phyloP scores from a whole-genome alignment of 2,797 vertebrate genomes.

The Cirrhinus molitorella region DNA sequence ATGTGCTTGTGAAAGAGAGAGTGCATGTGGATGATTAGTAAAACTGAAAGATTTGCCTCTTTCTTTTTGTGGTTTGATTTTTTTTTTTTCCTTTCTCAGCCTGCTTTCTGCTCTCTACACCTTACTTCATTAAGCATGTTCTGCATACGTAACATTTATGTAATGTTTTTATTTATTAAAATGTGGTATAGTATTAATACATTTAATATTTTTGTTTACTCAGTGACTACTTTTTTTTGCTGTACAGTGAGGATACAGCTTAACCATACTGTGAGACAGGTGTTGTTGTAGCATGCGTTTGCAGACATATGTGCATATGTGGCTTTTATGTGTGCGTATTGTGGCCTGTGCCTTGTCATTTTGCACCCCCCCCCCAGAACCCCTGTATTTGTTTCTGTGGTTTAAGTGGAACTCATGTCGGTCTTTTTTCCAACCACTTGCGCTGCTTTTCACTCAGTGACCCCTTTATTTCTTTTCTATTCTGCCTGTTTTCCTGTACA shows the following conservation, averaged over 20 bases:
- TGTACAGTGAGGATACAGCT: neutral
- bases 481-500: neutral
- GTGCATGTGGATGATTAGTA: neutral
- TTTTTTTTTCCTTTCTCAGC: neutral
- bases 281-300: neutral
- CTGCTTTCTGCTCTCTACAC: neutral
- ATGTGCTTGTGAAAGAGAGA: neutral
- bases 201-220: neutral
- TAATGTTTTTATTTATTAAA: neutral
- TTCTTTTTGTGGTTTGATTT: neutral
- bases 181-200: neutral
- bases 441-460: neutral
- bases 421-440: neutral
- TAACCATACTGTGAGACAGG: neutral
- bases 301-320: neutral
- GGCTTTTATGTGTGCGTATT: neutral
- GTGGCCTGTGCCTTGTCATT: neutral
- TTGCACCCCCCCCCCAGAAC: neutral
- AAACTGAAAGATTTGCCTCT: neutral
- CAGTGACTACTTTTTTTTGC: neutral
- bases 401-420: neutral
- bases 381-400: conserved; percentile 6
- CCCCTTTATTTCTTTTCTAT: neutral
- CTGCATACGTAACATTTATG: neutral
- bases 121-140: neutral